These are phyloP conservation scores for Lagopus muta DNA, from an alignment of 2,113 vertebrate genomes.

Conservation along the genomic window DNA sequence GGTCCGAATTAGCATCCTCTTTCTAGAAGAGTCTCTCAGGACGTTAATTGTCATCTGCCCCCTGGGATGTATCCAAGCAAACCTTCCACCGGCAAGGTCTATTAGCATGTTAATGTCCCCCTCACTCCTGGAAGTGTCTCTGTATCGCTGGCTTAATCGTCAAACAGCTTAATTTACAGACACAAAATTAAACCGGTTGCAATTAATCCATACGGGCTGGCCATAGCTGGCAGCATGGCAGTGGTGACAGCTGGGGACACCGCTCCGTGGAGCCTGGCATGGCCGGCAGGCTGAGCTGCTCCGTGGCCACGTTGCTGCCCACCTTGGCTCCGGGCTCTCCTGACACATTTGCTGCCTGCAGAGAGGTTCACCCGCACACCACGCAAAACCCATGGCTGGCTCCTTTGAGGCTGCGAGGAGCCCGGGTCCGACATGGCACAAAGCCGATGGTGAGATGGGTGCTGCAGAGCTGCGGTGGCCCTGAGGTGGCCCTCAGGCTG, in stretches of 20 bases:
- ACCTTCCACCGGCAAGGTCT: slow-evolving; percentile 19
- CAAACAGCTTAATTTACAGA: slow-evolving; percentile 13
- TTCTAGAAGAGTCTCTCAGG: slow-evolving; percentile 52
- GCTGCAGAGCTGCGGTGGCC: background rate
- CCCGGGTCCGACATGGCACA: rapidly evolving
- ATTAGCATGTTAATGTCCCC: slow-evolving; percentile 19
- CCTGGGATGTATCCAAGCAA: slow-evolving; percentile 21
- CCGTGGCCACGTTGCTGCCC: rapidly evolving
- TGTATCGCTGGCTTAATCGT: background rate
- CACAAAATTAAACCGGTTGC: background rate
- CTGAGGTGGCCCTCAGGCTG: no score
- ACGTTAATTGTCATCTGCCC: slow-evolving; percentile 41
- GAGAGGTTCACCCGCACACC: background rate
- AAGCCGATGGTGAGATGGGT: background rate
- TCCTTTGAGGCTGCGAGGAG: background rate
- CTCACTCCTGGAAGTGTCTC: background rate
- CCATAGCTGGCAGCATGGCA: background rate
- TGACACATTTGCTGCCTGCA: rapidly evolving
- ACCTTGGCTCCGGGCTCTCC: background rate
- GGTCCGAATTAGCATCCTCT: slow-evolving; percentile 39
- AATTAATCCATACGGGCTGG: background rate
- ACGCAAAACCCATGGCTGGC: rapidly evolving
- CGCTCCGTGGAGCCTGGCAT: rapidly evolving
- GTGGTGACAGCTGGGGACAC: background rate
- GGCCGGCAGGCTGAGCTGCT: rapidly evolving